These are phyloP conservation scores for Cephus runcator DNA, from an alignment of 2,888 invertebrate genomes.

Conservation along the genomic window DNA sequence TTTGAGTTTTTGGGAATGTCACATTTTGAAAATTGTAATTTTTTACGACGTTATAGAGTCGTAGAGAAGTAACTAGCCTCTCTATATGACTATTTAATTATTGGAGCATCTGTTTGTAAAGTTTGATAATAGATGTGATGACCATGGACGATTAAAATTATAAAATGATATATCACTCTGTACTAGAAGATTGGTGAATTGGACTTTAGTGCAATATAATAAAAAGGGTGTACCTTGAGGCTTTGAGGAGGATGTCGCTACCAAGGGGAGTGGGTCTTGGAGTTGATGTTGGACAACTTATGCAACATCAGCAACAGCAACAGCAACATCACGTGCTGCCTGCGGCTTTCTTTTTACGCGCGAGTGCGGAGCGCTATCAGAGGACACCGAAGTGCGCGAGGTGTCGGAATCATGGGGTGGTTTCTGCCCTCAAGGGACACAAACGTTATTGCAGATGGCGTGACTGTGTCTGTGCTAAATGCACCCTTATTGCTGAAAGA, in stretches of 20 bases:
- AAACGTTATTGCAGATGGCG: slow-evolving; percentile 97
- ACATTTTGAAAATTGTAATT: not conserved
- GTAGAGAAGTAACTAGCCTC: not conserved
- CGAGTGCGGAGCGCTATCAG: slow-evolving; percentile 89
- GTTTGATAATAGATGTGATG: not conserved
- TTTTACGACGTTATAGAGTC: not conserved
- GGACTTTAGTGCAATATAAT: not conserved
- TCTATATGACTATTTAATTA: not conserved
- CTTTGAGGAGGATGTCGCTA: slow-evolving; percentile 76
- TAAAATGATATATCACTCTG: not conserved
- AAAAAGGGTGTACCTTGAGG: not conserved
- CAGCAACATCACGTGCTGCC: slow-evolving; percentile 80
- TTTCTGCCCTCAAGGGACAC: slow-evolving; percentile 94
- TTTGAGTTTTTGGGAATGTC: not conserved
- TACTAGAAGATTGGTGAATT: not conserved
- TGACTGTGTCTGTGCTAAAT: slow-evolving; percentile 98
- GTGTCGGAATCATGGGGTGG: slow-evolving; percentile 97
- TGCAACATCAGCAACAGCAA: slow-evolving; percentile 78
- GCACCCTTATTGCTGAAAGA: slow-evolving; percentile 96
- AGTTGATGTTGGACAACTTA: slow-evolving; percentile 86
- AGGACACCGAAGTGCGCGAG: slow-evolving; percentile 97
- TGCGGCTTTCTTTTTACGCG: slow-evolving; percentile 87
- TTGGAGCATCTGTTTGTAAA: not conserved
- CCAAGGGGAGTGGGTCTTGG: slow-evolving; percentile 88
- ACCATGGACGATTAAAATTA: not conserved